Percentiles rank a stretch among this genome's conserved stretches.
Evolutionary conservation across 2,113 vertebrate species (phyloP).

Genomic region (Nansenia antarctica): DNA sequence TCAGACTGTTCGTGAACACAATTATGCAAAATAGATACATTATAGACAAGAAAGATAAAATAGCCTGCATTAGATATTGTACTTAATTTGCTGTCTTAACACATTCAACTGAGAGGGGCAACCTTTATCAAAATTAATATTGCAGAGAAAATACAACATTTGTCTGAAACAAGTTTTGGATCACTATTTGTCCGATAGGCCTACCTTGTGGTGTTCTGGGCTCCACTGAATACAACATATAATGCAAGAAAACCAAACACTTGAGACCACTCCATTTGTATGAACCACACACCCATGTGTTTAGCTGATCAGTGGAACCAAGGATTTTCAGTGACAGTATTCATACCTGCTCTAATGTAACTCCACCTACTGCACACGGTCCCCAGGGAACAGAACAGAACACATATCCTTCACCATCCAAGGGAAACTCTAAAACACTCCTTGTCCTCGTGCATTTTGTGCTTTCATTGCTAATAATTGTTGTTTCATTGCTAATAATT

Average conservation of each 20-base stretch:
- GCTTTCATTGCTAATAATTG: neutral
- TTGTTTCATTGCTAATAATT: neutral
- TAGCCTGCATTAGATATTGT: too few relatives aligned
- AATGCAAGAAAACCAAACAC: slow-evolving; percentile 34
- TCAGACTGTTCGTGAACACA: neutral
- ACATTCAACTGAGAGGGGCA: too few relatives aligned
- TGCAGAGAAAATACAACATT: neutral
- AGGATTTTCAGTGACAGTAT: slow-evolving; percentile 8
- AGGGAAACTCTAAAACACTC: neutral
- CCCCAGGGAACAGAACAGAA: neutral
- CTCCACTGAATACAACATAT: slow-evolving; percentile 8
- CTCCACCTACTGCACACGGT: slow-evolving; percentile 25
- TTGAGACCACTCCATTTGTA: slow-evolving; percentile 54
- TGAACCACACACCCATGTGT: slow-evolving; percentile 1
- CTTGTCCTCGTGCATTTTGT: neutral
- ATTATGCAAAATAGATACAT: neutral
- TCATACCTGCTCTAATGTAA: slow-evolving; percentile 21
- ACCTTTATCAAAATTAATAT: too few relatives aligned
- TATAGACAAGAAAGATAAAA: neutral
- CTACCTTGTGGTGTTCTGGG: neutral
- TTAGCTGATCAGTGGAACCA: neutral
- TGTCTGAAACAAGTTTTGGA: neutral
- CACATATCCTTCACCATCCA: neutral
- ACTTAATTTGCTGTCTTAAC: too few relatives aligned
- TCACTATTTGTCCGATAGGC: neutral